Conservation (phyloP, 2,113 vertebrate species). For the Notiomystis cincta region DNA sequence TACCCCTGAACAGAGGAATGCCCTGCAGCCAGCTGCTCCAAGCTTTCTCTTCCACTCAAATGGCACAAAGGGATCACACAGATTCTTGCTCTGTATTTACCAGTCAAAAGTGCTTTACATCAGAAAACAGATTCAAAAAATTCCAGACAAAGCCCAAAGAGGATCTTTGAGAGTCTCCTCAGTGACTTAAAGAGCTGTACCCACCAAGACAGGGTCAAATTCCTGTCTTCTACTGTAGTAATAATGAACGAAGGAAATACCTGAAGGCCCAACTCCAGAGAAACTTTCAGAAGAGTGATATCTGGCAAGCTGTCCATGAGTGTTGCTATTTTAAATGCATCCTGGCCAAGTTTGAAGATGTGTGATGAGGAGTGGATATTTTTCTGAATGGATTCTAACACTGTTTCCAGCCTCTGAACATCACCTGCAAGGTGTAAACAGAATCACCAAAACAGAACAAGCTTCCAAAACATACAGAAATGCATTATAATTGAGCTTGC, state of each 20-base stretch:
- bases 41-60: not conserved
- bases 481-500: not conserved
- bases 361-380: conserved; percentile 90
- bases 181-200: not conserved
- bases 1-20: not conserved
- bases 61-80: not conserved
- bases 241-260: conserved; percentile 45
- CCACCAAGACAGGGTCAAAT: not conserved
- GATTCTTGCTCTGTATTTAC: not conserved
- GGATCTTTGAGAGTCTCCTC: not conserved
- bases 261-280: conserved; percentile 82
- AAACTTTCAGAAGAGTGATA: conserved; percentile 82
- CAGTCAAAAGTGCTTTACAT: not conserved
- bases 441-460: conserved; percentile 20
- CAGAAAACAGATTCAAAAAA: not conserved
- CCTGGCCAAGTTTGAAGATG: conserved; percentile 87
- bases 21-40: not conserved
- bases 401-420: conserved; percentile 89
- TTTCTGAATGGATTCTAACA: conserved; percentile 84
- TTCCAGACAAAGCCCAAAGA: not conserved
- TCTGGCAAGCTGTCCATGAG: conserved; percentile 83
- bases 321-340: conserved; percentile 84
- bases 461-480: not conserved
- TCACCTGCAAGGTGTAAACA: conserved; percentile 79
- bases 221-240: not conserved